These are phyloP conservation scores for Eilema griseolum DNA, from an alignment of 2,888 invertebrate genomes.

Conservation along the genomic window DNA sequence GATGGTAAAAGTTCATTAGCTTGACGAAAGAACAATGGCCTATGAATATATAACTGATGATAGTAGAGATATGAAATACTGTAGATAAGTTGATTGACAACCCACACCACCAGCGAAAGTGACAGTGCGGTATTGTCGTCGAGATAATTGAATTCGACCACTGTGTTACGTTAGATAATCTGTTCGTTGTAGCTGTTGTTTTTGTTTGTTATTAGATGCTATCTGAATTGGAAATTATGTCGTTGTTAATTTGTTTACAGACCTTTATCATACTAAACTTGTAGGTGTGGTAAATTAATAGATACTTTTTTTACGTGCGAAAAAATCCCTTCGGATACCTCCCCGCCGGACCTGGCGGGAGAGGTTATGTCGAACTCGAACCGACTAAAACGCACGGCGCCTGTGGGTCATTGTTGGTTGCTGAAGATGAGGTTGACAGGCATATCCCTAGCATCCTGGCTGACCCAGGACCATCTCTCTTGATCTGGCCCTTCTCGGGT, in stretches of 20 bases:
- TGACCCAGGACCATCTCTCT: too few species aligned
- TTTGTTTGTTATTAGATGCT: conserved; percentile 33
- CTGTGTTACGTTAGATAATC: conserved; percentile 63
- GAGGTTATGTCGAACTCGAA: too few species aligned
- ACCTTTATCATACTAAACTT: too few species aligned
- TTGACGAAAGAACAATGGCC: conserved; percentile 69
- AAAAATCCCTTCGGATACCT: too few species aligned
- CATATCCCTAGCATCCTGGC: too few species aligned
- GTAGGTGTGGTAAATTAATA: neutral
- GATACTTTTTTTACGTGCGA: too few species aligned
- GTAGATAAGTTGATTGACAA: conserved; percentile 69
- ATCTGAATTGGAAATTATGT: conserved; percentile 34
- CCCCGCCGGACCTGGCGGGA: too few species aligned
- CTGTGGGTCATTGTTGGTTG: too few species aligned
- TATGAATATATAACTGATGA: conserved; percentile 56
- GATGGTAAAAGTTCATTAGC: conserved; percentile 77
- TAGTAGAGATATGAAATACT: conserved; percentile 45
- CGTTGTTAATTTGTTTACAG: conserved; percentile 14
- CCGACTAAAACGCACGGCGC: too few species aligned
- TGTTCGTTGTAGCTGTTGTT: conserved; percentile 28
- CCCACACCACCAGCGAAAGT: conserved; percentile 75
- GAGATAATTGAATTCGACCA: conserved; percentile 68
- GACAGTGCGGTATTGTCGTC: conserved; percentile 62
- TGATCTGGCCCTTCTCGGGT: too few species aligned
- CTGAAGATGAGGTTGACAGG: too few species aligned